Conservation (phyloP, 1,140 invertebrate species). For the Conus ventricosus region DNA sequence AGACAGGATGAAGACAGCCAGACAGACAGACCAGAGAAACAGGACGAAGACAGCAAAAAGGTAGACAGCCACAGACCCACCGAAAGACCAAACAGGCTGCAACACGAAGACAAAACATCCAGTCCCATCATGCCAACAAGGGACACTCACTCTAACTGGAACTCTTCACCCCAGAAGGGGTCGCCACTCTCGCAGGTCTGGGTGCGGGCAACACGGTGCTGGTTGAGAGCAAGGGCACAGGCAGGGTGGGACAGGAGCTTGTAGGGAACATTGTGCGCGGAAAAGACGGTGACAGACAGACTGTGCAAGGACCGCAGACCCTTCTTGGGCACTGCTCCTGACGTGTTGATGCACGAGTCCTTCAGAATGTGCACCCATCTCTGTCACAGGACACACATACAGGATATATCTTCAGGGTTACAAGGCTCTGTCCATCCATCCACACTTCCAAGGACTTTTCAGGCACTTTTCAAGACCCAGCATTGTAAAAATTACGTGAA, state of each 20-base stretch:
- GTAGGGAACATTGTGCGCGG: slow-evolving; percentile 88
- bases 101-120: slow-evolving; percentile 67
- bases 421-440: no score
- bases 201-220: slow-evolving; percentile 82
- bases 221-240: slow-evolving; percentile 84
- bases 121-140: slow-evolving; percentile 79
- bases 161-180: slow-evolving; percentile 96
- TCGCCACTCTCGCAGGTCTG: slow-evolving; percentile 90
- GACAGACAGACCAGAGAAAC: no score
- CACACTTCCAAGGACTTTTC: neutral
- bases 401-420: no score
- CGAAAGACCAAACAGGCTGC: neutral
- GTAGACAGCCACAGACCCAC: no score
- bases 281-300: slow-evolving; percentile 88
- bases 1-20: no score
- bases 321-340: slow-evolving; percentile 72
- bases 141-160: slow-evolving; percentile 88
- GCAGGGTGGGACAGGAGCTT: slow-evolving; percentile 93
- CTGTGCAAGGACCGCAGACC: slow-evolving; percentile 88
- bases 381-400: slow-evolving; percentile 69
- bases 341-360: slow-evolving; percentile 92
- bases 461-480: no score
- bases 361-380: slow-evolving; percentile 95
- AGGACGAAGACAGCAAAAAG: no score
- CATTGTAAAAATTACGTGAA: no score